phyloP scores from a whole-genome alignment of 2,113 vertebrate species.

The Perca fluviatilis region DNA sequence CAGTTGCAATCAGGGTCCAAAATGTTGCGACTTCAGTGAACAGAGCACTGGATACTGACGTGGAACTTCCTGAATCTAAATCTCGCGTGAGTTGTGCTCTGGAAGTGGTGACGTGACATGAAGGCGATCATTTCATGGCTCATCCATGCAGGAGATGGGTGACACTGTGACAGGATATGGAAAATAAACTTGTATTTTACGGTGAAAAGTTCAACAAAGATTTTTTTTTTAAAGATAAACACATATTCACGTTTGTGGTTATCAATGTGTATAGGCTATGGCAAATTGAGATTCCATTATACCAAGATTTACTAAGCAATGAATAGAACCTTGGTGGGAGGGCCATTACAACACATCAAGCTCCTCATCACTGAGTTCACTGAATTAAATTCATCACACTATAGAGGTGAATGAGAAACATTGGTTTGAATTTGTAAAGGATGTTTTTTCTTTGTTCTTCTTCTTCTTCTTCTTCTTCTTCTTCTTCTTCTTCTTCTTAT shows the following conservation, averaged over 20 bases:
- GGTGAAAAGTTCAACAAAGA: no score
- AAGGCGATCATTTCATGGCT: not conserved
- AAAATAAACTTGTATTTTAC: no score
- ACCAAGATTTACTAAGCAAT: not conserved
- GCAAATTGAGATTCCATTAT: not conserved
- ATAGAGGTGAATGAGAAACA: not conserved
- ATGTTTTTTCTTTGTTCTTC: not conserved
- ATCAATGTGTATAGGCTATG: no score
- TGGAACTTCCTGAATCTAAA: slow-evolving; percentile 83
- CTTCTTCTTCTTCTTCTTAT: no score
- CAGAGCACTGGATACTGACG: slow-evolving; percentile 79
- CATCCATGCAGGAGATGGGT: not conserved
- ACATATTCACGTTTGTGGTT: not conserved
- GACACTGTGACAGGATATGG: not conserved
- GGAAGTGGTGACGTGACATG: slow-evolving; percentile 74
- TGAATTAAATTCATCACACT: not conserved
- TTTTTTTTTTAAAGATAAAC: no score
- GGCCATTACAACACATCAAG: not conserved
- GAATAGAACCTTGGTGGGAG: not conserved
- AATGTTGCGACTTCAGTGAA: slow-evolving; percentile 50
- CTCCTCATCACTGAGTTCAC: not conserved
- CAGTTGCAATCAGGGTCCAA: slow-evolving; percentile 34
- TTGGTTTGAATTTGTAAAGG: not conserved
- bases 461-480: no score
- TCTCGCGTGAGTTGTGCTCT: slow-evolving; percentile 65